These are phyloP conservation scores for Junonia oenone DNA, from an alignment of 2,888 invertebrate genomes.

Conservation along the genomic window DNA sequence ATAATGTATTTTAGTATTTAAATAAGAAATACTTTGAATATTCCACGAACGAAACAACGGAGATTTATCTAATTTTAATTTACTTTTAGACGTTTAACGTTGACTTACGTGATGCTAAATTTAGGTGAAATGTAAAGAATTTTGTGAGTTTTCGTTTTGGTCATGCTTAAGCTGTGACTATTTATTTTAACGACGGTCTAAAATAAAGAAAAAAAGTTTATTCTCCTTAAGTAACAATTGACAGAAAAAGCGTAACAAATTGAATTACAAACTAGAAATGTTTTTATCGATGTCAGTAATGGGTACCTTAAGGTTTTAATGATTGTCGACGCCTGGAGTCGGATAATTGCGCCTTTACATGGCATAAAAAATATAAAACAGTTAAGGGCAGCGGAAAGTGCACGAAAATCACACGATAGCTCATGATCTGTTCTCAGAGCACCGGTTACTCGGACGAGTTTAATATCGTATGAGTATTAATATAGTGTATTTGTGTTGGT, in stretches of 20 bases:
- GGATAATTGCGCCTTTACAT: conserved; percentile 20
- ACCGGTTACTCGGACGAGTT: conserved; percentile 45
- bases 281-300: conserved; percentile 14
- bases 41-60: not conserved
- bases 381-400: conserved; percentile 45
- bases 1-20: conserved; percentile 55
- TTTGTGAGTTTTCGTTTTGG: conserved; percentile 2
- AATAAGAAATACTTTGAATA: not conserved
- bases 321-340: conserved; percentile 9
- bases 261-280: conserved; percentile 19
- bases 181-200: conserved; percentile 3
- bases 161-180: not conserved
- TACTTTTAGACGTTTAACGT: not conserved
- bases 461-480: conserved; percentile 39
- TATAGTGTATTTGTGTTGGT: conserved; percentile 50
- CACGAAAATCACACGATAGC: conserved; percentile 57
- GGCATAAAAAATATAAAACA: conserved; percentile 29
- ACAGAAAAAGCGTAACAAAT: conserved; percentile 21
- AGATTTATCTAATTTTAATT: not conserved
- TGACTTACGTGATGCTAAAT: not conserved
- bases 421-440: conserved; percentile 41
- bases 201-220: not conserved
- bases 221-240: conserved; percentile 3
- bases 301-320: conserved; percentile 11
- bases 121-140: not conserved